These are phyloP conservation scores for Microcebus lehilahytsara DNA, from an alignment of 2,113 vertebrate genomes.

Conservation along the genomic window DNA sequence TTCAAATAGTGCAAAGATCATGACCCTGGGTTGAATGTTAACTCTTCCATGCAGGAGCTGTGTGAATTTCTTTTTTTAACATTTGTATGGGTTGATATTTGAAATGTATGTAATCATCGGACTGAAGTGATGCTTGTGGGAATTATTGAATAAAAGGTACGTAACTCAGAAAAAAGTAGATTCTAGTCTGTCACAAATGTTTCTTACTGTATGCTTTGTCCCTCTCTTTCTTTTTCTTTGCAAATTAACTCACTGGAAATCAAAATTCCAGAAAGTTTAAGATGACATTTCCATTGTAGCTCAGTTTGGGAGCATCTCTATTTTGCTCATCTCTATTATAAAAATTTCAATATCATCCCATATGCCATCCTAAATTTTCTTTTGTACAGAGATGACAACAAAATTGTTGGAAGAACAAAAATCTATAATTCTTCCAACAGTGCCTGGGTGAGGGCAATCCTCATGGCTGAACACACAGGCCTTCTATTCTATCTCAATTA, in stretches of 20 bases:
- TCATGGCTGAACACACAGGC: background rate
- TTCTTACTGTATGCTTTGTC: background rate
- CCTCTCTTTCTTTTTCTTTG: background rate
- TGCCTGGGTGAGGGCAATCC: no score
- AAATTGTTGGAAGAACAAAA: background rate
- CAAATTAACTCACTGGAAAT: background rate
- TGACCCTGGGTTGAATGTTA: background rate
- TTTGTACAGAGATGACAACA: background rate
- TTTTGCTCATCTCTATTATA: background rate
- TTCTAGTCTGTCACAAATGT: background rate
- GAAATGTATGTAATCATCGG: background rate
- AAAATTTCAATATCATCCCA: background rate
- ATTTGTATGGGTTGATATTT: background rate
- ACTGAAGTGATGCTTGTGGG: background rate
- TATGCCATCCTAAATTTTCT: background rate
- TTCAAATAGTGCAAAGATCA: background rate
- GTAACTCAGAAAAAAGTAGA: background rate
- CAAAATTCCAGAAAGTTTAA: background rate
- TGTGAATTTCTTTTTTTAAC: background rate
- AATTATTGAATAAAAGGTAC: background rate
- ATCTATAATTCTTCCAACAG: background rate
- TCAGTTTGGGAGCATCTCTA: background rate
- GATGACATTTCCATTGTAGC: background rate
- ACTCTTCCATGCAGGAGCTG: background rate
- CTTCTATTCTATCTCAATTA: background rate